phyloP scores from a whole-genome alignment of 2,113 vertebrate genomes.

The Scomber japonicus region DNA sequence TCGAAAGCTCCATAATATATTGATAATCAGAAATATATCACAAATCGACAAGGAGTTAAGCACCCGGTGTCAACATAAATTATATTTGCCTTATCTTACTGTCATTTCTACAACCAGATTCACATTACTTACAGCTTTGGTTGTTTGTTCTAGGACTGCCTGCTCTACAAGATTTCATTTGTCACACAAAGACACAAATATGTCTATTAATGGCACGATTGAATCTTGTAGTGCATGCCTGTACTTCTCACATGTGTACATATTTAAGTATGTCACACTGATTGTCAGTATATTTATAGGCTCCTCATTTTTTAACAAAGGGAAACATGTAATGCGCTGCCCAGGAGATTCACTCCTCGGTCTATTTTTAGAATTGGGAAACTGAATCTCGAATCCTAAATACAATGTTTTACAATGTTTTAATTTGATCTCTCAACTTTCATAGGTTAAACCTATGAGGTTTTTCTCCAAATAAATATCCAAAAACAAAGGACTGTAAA shows the following conservation, averaged over 20 bases:
- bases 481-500: constrained; percentile 41
- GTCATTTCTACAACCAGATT: neutral
- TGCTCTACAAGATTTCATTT: no score
- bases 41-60: neutral
- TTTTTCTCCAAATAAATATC: neutral
- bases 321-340: neutral
- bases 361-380: neutral
- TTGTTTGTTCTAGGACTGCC: neutral
- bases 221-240: constrained; percentile 6
- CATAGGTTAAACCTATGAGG: constrained; percentile 12
- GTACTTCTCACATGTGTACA: neutral
- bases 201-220: neutral
- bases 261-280: neutral
- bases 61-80: neutral
- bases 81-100: neutral
- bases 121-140: neutral
- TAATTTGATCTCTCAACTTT: neutral
- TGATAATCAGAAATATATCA: neutral
- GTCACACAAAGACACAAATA: no score
- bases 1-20: neutral
- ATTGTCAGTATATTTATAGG: constrained; percentile 16
- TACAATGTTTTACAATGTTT: constrained; percentile 5
- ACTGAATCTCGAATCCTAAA: neutral
- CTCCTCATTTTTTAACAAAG: neutral
- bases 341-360: neutral